Base-by-base conservation (phyloP, 1,140 invertebrate species). In the Caerostris darwini region DNA sequence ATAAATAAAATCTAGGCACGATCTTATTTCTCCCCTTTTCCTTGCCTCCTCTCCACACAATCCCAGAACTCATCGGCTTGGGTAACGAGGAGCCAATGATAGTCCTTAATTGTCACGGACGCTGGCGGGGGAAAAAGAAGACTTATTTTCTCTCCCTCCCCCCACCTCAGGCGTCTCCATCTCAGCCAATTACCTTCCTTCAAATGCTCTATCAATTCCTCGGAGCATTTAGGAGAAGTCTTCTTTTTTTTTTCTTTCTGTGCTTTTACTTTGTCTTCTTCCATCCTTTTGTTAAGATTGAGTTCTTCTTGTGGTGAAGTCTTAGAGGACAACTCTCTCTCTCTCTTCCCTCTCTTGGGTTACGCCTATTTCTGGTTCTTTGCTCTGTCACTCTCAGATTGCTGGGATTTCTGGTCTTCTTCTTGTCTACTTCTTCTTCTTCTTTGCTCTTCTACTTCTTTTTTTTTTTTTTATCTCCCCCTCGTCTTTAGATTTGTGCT, bases 41-140 rank as follows among this genome's bases (percentile, higher is more conserved):
- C 19, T 82, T 91, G 88, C 19, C 64, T n/a, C 56, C 64, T 71
- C 64, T 58, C 57, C 59, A 64, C 90, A 54, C 56, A 93, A 67
- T 57, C 77, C 82, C 53, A 53, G 53, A 58, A 64, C 83, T 87
- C 82, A 86, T 71, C 90, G 82, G 92, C 85, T 87, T 87, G 54
- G 92, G 92, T 93, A 93, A 93, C 92, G 92, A 93, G 92, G 67
- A 93, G 92, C 92, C 92, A 93, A 93, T 93, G 92, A 93, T 93
- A 93, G 92, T 77, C 83, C 92, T 93, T 93, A 93, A 93, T 93
- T 93, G 92, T 93, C 92, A 93, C 92, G 92, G 92, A 87, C 92
- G 85, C 82, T 77, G 92, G 50, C 14, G 77, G 90, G 81, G 81
- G 54, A 17, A 54, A 19, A 56, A 64, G 59, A 50, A 56, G 58